These are phyloP conservation scores for Schizothorax lantsangensis DNA, from an alignment of 2,797 vertebrate species.

Conservation along the genomic window DNA sequence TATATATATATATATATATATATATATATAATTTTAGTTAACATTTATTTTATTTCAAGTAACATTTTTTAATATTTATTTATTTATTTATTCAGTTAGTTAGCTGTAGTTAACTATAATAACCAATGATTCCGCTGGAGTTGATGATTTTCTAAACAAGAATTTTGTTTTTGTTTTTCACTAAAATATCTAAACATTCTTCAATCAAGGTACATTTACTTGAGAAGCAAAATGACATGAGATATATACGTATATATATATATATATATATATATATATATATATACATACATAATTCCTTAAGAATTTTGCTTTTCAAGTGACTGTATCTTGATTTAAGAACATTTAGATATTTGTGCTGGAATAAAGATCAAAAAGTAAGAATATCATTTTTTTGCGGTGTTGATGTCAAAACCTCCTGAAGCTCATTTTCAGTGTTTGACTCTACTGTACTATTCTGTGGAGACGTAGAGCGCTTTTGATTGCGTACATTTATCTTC, in stretches of 20 bases:
- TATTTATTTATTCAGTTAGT: not conserved
- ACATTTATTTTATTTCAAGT: no score
- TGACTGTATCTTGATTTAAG: not conserved
- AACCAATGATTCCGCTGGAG: no score
- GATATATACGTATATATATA: no score
- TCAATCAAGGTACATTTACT: not conserved
- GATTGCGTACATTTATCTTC: conserved; percentile 54
- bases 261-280: no score
- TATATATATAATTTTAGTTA: no score
- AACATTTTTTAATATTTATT: no score
- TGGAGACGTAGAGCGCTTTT: conserved; percentile 11
- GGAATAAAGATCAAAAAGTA: not conserved
- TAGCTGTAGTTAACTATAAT: no score
- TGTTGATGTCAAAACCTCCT: conserved; percentile 11
- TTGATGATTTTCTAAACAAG: no score
- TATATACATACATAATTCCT: not conserved
- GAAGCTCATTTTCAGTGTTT: not conserved
- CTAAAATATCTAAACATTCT: not conserved
- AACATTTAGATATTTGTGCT: not conserved
- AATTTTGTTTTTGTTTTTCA: not conserved
- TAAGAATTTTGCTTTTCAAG: not conserved
- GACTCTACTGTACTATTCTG: not conserved
- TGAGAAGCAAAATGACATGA: not conserved
- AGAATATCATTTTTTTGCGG: not conserved
- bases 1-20: no score